These are phyloP conservation scores for Daphoenositta chrysoptera DNA, from an alignment of 2,113 vertebrate species.

Conservation along the genomic window DNA sequence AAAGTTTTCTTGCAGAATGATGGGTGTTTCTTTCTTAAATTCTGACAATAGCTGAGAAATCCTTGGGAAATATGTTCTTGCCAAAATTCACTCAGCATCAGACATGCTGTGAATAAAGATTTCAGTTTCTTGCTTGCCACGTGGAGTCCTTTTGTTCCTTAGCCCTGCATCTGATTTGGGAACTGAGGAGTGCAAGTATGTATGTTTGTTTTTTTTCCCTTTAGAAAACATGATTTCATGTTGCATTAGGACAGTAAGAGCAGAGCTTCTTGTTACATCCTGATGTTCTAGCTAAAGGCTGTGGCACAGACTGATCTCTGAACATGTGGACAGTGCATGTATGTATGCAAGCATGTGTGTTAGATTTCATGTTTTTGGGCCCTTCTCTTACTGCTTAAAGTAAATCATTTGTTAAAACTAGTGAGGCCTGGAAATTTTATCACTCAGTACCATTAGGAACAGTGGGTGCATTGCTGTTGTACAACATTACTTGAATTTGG, in stretches of 20 bases:
- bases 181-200: not conserved
- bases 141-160: not conserved
- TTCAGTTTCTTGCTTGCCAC: not conserved
- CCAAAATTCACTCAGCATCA: slow-evolving; percentile 10
- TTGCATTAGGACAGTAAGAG: not conserved
- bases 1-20: not conserved
- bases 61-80: slow-evolving; percentile 2
- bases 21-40: slow-evolving; percentile 17
- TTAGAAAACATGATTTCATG: not conserved
- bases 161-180: not conserved
- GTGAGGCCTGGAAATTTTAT: not conserved
- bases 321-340: fast-evolving
- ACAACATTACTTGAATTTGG: not conserved
- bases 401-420: not conserved
- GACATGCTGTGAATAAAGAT: not conserved
- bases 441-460: not conserved
- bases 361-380: not conserved
- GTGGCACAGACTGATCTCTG: not conserved
- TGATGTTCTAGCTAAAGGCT: not conserved
- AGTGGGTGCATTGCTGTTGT: not conserved
- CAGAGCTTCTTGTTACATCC: not conserved
- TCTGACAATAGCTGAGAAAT: slow-evolving; percentile 33
- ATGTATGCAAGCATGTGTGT: not conserved
- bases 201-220: not conserved
- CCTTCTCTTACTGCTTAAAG: not conserved